Conservation (phyloP, 2,888 invertebrate genomes). For the Acrobasis repandana region DNA sequence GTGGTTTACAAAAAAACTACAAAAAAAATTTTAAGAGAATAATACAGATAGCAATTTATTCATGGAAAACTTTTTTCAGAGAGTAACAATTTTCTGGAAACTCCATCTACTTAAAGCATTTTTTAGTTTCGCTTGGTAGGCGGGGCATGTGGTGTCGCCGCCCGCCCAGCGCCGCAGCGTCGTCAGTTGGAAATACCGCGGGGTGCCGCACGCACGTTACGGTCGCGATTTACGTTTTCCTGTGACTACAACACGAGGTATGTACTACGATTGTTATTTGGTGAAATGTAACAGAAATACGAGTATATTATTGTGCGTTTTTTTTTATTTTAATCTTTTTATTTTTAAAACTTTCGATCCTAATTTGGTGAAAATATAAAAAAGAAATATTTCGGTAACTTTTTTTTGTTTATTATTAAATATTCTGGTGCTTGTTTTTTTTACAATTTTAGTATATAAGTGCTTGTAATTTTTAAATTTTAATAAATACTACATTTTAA, state of each 20-base stretch:
- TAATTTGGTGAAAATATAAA: too few relatives aligned
- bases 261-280: slow-evolving; percentile 1
- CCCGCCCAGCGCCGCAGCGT: slow-evolving; percentile 61
- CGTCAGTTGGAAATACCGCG: slow-evolving; percentile 50
- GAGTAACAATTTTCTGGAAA: neutral
- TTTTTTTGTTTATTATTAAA: too few relatives aligned
- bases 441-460: too few relatives aligned
- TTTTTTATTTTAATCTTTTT: neutral
- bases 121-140: slow-evolving; percentile 24
- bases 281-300: too few relatives aligned
- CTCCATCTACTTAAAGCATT: slow-evolving; percentile 19
- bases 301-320: too few relatives aligned
- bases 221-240: slow-evolving; percentile 21
- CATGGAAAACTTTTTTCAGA: neutral
- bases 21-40: too few relatives aligned
- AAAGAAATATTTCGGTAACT: too few relatives aligned
- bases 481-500: too few relatives aligned
- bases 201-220: slow-evolving; percentile 41
- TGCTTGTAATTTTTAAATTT: too few relatives aligned
- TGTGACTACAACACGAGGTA: slow-evolving; percentile 4
- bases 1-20: too few relatives aligned
- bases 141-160: slow-evolving; percentile 61
- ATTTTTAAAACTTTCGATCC: neutral
- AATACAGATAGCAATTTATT: neutral
- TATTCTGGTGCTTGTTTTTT: too few relatives aligned